phyloP scores from a whole-genome alignment of 2,797 vertebrate species.

The Toxotes lorentzi region DNA sequence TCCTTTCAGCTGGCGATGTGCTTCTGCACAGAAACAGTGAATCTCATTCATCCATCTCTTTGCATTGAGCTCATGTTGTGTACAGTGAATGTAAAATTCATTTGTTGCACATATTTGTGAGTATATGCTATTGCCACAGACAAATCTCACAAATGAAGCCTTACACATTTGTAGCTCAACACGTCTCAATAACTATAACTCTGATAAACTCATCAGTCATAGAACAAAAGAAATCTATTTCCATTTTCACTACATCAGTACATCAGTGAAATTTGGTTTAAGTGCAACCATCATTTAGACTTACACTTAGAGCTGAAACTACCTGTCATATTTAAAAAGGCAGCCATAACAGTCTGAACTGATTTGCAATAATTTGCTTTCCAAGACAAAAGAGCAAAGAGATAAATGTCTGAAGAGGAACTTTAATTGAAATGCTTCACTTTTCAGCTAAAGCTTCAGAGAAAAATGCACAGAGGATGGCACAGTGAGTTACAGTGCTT shows the following conservation, averaged over 20 bases:
- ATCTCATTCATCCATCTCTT: slow-evolving; percentile 23
- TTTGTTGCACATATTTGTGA: neutral
- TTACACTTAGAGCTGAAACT: slow-evolving; percentile 3
- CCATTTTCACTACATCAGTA: neutral
- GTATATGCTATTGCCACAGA: neutral
- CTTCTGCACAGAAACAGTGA: slow-evolving; percentile 42
- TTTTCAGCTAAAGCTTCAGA: slow-evolving; percentile 2
- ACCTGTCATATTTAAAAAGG: slow-evolving; percentile 12
- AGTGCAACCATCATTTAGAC: slow-evolving; percentile 14
- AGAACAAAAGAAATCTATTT: neutral
- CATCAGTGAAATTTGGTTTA: slow-evolving; percentile 32
- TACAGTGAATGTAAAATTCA: slow-evolving; percentile 3
- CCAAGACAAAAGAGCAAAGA: neutral
- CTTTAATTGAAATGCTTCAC: neutral
- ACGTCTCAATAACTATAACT: neutral
- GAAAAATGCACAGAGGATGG: neutral
- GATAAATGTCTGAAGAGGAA: neutral
- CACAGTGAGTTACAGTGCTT: neutral
- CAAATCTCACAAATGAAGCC: neutral
- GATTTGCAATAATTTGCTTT: slow-evolving; percentile 38
- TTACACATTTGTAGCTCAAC: neutral
- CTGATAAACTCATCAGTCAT: neutral
- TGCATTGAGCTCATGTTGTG: neutral
- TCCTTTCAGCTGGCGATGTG: slow-evolving; percentile 6
- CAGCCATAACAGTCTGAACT: neutral